A percentile compares a stretch with the other conserved stretches of the same genome.
These are phyloP conservation scores for Timema cristinae DNA, from an alignment of 2,888 invertebrate species.

Conservation along the genomic window DNA sequence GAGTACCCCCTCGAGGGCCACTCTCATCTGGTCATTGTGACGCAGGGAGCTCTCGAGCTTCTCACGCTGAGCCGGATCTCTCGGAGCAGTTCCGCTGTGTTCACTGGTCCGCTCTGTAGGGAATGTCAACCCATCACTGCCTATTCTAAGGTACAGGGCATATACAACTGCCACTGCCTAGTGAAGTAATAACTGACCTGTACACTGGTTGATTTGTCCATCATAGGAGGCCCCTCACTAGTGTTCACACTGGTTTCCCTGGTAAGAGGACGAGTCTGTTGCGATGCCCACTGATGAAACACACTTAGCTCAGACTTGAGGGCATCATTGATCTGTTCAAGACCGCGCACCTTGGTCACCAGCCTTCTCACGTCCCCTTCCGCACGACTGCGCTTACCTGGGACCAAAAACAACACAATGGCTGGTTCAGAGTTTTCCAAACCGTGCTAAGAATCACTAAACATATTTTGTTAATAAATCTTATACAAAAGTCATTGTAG, in stretches of 20 bases:
- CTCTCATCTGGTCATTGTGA: conserved; percentile 39
- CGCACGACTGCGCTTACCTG: background rate
- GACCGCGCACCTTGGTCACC: conserved; percentile 34
- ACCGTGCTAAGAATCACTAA: no score
- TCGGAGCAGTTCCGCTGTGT: no score
- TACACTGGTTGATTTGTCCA: conserved; percentile 18
- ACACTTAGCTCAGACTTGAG: conserved; percentile 42
- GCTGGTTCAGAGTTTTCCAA: no score
- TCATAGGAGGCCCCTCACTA: background rate
- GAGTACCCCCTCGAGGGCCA: conserved; percentile 48
- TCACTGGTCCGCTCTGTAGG: no score
- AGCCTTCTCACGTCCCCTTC: conserved; percentile 32
- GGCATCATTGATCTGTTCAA: conserved; percentile 49
- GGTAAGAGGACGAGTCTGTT: background rate
- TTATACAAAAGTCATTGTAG: no score
- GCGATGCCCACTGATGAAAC: conserved; percentile 29
- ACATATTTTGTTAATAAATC: no score
- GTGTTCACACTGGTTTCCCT: background rate
- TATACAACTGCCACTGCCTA: background rate
- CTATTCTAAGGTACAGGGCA: no score
- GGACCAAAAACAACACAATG: no score
- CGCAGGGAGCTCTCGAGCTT: conserved; percentile 35
- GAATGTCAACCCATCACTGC: no score
- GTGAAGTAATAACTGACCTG: conserved; percentile 8
- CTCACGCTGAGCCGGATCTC: conserved; percentile 26